A percentile compares a stretch with the other conserved stretches of the same genome.
These are phyloP conservation scores for Hyaena hyaena DNA, from an alignment of 2,113 vertebrate genomes.

Conservation along the genomic window DNA sequence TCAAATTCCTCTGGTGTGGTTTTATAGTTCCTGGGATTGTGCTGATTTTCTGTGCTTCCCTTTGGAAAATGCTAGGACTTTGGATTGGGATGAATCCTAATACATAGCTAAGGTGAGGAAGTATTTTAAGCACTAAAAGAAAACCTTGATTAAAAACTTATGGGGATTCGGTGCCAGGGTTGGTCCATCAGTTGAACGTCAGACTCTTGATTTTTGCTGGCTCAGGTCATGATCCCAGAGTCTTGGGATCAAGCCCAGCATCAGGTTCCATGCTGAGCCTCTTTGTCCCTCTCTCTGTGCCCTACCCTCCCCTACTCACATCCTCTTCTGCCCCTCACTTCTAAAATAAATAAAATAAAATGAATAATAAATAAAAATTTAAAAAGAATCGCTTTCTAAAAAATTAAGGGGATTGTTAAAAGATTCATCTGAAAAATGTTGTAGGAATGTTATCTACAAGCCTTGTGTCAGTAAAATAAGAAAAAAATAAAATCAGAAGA, in stretches of 20 bases:
- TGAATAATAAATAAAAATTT: too few relatives aligned
- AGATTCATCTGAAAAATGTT: not conserved
- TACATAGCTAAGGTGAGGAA: not conserved
- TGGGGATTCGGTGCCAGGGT: not conserved
- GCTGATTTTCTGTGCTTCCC: not conserved
- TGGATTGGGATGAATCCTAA: not conserved
- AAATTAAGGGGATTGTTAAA: not conserved
- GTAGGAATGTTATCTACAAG: not conserved
- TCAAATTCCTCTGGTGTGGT: not conserved
- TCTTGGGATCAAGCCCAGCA: too few relatives aligned
- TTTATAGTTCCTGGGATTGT: not conserved
- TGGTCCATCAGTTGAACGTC: too few relatives aligned
- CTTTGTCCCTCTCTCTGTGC: too few relatives aligned
- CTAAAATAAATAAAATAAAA: too few relatives aligned
- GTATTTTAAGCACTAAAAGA: not conserved
- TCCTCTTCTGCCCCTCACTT: too few relatives aligned
- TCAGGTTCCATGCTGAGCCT: too few relatives aligned
- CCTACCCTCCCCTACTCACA: too few relatives aligned
- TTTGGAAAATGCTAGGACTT: not conserved
- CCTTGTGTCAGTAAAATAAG: not conserved
- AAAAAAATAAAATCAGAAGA: too few relatives aligned
- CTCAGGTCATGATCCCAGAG: too few relatives aligned
- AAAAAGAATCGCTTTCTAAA: too few relatives aligned
- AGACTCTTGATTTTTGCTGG: too few relatives aligned
- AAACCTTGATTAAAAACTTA: not conserved